phyloP scores from a whole-genome alignment of 1,140 invertebrate species.

The Hetaerina americana region DNA sequence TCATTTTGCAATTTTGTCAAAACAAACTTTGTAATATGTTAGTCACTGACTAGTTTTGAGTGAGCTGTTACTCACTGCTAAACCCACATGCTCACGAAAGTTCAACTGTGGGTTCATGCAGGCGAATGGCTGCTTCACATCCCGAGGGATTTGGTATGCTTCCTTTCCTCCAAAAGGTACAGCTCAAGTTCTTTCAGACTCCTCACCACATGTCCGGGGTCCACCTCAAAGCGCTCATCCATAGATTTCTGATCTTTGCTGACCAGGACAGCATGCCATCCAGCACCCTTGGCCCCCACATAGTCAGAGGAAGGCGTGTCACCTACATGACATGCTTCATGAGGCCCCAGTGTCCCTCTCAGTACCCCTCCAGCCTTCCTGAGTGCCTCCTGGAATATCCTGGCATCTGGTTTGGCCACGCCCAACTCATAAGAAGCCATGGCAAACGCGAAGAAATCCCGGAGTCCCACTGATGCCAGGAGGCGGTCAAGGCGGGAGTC shows the following conservation, averaged over 20 bases:
- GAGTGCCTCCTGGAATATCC: constrained; percentile 62
- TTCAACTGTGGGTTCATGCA: too few species aligned
- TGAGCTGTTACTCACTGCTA: too few species aligned
- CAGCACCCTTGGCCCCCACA: constrained; percentile 51
- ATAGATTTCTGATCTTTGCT: neutral
- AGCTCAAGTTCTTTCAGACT: neutral
- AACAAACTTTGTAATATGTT: too few species aligned
- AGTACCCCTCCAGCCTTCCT: constrained; percentile 26
- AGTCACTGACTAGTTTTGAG: too few species aligned
- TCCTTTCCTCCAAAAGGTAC: neutral
- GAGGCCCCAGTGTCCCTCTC: constrained; percentile 27
- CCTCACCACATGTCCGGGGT: neutral
- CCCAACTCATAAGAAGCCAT: constrained; percentile 58
- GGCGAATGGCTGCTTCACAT: too few species aligned
- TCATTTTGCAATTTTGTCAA: too few species aligned
- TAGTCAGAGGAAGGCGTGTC: constrained; percentile 65
- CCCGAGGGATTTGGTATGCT: too few species aligned
- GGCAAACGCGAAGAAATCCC: constrained; percentile 63
- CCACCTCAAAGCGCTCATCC: neutral
- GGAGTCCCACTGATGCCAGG: constrained; percentile 45
- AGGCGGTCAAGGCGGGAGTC: constrained; percentile 62
- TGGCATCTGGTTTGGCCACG: constrained; percentile 56
- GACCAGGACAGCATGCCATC: constrained; percentile 50
- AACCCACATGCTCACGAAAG: too few species aligned
- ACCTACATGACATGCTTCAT: constrained; percentile 67